Evolutionary conservation across 2,113 vertebrate genomes (phyloP).

Genomic region (Tetraodon nigroviridis): DNA sequence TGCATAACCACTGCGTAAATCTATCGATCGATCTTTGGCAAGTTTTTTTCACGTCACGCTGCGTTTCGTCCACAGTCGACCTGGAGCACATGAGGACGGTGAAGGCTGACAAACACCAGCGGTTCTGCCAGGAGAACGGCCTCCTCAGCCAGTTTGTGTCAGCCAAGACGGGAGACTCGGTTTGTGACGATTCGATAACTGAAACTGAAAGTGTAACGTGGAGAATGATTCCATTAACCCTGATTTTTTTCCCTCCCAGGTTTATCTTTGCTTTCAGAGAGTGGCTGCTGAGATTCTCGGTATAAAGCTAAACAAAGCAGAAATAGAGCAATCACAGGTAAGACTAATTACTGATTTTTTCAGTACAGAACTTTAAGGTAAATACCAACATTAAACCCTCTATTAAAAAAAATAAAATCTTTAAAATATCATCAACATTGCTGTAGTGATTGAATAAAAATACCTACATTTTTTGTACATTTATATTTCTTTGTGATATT

Average conservation of each 20-base stretch:
- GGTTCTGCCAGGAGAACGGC: constrained; percentile 93
- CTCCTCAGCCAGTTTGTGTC: constrained; percentile 94
- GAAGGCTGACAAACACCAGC: constrained; percentile 92
- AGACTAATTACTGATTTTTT: constrained; percentile 31
- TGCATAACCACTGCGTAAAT: constrained; percentile 39
- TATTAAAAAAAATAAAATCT: no score
- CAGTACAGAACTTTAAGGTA: no score
- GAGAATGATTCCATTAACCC: not conserved
- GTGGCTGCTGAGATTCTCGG: constrained; percentile 95
- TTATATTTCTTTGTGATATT: not conserved
- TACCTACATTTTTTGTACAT: not conserved
- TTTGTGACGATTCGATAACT: constrained; percentile 32
- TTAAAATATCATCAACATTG: no score
- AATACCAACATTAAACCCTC: no score
- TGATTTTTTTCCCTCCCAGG: constrained; percentile 73
- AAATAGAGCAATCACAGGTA: constrained; percentile 98
- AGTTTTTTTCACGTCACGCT: constrained; percentile 49
- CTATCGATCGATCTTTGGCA: constrained; percentile 30
- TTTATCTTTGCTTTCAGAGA: constrained; percentile 96
- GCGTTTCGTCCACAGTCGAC: constrained; percentile 82
- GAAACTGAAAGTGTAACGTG: no score
- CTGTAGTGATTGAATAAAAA: no score
- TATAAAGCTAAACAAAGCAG: constrained; percentile 97
- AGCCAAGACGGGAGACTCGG: constrained; percentile 96
- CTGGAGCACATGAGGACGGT: constrained; percentile 97